Conservation (phyloP, 2,888 invertebrate genomes). For the Folsomia candida region DNA sequence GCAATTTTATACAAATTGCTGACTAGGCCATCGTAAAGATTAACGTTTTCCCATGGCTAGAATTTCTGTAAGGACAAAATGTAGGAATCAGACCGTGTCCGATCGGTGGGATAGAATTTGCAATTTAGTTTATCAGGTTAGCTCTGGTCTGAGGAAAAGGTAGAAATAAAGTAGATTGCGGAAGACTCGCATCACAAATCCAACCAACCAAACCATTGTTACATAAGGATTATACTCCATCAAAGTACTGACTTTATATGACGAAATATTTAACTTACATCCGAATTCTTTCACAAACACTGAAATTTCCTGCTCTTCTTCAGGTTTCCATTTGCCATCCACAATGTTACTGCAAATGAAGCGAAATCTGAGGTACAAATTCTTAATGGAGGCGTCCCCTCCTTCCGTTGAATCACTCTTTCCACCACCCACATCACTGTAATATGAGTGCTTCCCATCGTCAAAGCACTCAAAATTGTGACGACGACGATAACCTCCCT, state of each 20-base stretch:
- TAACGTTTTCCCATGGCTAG: background rate
- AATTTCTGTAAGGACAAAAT: background rate
- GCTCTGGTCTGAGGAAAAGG: background rate
- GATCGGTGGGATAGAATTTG: background rate
- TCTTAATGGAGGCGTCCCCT: conserved; percentile 30
- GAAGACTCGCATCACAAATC: background rate
- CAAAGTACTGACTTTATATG: background rate
- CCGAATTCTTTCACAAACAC: conserved; percentile 46
- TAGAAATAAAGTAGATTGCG: background rate
- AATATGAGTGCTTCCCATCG: conserved; percentile 30
- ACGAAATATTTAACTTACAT: conserved; percentile 32
- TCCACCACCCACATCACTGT: conserved; percentile 33
- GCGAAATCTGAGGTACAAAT: conserved; percentile 36
- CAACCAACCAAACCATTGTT: background rate
- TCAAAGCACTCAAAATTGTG: background rate
- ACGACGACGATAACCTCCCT: background rate
- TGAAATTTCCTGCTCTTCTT: conserved; percentile 49
- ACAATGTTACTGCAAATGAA: conserved; percentile 35
- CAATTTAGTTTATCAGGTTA: background rate
- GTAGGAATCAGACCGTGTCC: background rate
- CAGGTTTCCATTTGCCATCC: conserved; percentile 39
- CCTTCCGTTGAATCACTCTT: conserved; percentile 26
- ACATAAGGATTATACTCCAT: background rate
- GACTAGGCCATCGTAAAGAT: background rate
- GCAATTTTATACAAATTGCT: background rate